phyloP scores from a whole-genome alignment of 1,140 invertebrate genomes.

The Carposina sasakii region DNA sequence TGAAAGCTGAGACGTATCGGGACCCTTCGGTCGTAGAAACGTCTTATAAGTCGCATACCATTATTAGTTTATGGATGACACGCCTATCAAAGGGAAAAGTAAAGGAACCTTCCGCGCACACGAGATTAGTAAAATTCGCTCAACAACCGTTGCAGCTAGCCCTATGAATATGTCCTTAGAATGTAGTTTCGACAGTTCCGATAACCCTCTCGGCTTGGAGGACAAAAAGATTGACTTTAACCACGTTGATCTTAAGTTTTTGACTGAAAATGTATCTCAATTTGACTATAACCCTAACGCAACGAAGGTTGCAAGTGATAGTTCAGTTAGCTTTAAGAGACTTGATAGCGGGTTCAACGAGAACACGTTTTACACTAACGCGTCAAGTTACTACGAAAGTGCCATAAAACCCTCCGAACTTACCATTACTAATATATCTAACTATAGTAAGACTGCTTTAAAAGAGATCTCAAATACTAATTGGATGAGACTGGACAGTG shows the following conservation, averaged over 20 bases:
- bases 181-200: slow-evolving; percentile 56
- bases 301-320: slow-evolving; percentile 34
- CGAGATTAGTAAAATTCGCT: slow-evolving; percentile 61
- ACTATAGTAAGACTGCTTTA: slow-evolving; percentile 38
- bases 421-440: slow-evolving; percentile 54
- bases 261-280: slow-evolving; percentile 51
- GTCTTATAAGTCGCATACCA: too few relatives aligned
- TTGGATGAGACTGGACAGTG: slow-evolving; percentile 67
- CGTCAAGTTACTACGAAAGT: slow-evolving; percentile 65
- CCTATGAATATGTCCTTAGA: slow-evolving; percentile 62
- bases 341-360: slow-evolving; percentile 67
- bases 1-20: slow-evolving; percentile 31
- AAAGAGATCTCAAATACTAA: slow-evolving; percentile 62
- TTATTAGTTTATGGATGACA: too few relatives aligned
- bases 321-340: slow-evolving; percentile 52
- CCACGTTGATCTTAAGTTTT: slow-evolving; percentile 64
- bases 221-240: slow-evolving; percentile 63
- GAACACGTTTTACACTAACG: slow-evolving; percentile 56
- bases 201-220: slow-evolving; percentile 50
- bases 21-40: too few relatives aligned
- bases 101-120: slow-evolving; percentile 41
- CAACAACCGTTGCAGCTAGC: slow-evolving; percentile 30
- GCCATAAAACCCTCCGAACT: slow-evolving; percentile 65
- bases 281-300: slow-evolving; percentile 34
- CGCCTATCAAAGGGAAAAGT: slow-evolving; percentile 54